These are phyloP conservation scores for Tachystola acroxantha DNA, from an alignment of 2,888 invertebrate genomes.

Conservation along the genomic window DNA sequence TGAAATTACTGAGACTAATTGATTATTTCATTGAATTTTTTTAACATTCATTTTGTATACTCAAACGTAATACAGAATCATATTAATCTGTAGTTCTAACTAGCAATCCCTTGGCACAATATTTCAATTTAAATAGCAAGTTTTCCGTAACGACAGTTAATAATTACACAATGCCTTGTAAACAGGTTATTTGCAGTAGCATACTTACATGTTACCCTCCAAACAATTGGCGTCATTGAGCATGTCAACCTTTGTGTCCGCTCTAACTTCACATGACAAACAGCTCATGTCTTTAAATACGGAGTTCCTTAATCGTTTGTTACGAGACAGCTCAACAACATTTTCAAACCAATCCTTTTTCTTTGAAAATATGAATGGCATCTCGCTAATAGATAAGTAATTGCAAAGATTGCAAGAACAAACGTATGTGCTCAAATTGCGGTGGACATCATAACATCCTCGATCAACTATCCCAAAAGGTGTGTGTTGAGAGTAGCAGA, in stretches of 20 bases:
- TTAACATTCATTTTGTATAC: too few species aligned
- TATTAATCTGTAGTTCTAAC: too few species aligned
- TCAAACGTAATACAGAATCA: too few species aligned
- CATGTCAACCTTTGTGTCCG: conserved; percentile 27
- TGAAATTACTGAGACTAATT: too few species aligned
- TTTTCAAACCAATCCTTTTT: conserved; percentile 53
- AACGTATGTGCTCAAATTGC: conserved; percentile 47
- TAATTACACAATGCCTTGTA: too few species aligned
- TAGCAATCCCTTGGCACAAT: too few species aligned
- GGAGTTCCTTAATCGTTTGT: conserved; percentile 44
- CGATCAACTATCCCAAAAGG: conserved; percentile 60
- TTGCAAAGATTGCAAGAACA: conserved; percentile 65
- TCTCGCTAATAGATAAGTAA: conserved; percentile 49
- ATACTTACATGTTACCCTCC: conserved; percentile 57
- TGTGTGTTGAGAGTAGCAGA: conserved; percentile 58
- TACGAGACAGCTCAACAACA: conserved; percentile 50
- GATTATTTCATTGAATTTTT: too few species aligned
- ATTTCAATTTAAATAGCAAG: too few species aligned
- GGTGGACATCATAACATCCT: conserved; percentile 52
- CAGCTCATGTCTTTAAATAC: conserved; percentile 55
- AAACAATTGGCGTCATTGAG: conserved; percentile 42
- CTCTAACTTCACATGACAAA: conserved; percentile 54
- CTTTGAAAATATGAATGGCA: conserved; percentile 49
- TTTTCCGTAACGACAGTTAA: too few species aligned
- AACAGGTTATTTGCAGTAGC: too few species aligned